A percentile compares a stretch with the other conserved stretches of the same genome.
These are phyloP conservation scores for Plutomurus gul DNA, from an alignment of 1,140 invertebrate species.

Conservation along the genomic window DNA sequence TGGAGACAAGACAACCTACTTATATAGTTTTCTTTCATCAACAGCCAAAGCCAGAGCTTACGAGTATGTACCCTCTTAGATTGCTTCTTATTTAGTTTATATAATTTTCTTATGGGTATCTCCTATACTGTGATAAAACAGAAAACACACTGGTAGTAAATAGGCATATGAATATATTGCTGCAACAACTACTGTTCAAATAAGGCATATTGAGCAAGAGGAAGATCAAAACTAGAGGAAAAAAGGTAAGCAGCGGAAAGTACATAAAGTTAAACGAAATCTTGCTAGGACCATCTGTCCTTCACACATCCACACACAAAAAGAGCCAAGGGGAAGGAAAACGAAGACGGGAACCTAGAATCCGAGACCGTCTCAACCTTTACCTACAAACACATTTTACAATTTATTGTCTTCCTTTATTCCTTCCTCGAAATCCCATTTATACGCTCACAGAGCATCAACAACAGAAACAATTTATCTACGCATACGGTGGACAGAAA, in stretches of 20 bases:
- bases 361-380: conserved; percentile 35
- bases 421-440: neutral
- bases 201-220: neutral
- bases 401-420: conserved; percentile 43
- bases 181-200: too few relatives aligned
- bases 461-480: conserved; percentile 16
- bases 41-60: neutral
- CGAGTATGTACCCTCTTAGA: neutral
- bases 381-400: conserved; percentile 46
- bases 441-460: conserved; percentile 10
- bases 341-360: neutral
- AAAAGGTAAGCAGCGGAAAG: neutral
- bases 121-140: neutral
- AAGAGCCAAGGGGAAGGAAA: neutral
- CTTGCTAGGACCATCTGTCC: conserved; percentile 17
- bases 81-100: too few relatives aligned
- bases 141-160: neutral
- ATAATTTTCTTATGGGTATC: neutral
- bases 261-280: neutral
- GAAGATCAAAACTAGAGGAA: conserved; percentile 6
- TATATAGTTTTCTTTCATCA: conserved; percentile 34
- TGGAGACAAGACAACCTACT: neutral
- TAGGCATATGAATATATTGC: too few relatives aligned
- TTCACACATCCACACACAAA: neutral
- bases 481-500: too few relatives aligned